Percentiles rank a stretch among this genome's conserved stretches.
phyloP scores from a whole-genome alignment of 2,113 vertebrate species.

The Cettia cetti region DNA sequence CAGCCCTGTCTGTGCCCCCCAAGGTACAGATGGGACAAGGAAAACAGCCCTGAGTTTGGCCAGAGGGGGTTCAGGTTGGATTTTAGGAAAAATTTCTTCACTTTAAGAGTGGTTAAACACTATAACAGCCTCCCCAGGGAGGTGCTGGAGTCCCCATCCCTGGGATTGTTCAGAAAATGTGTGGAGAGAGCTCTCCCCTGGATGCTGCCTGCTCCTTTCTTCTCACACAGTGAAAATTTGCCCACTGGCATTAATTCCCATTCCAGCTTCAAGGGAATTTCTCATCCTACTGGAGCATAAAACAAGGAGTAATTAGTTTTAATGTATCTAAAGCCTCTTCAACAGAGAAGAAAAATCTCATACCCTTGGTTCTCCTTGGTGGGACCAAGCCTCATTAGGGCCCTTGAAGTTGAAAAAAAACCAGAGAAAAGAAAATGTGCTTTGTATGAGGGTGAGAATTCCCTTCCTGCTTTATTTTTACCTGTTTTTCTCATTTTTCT shows the following conservation, averaged over 20 bases:
- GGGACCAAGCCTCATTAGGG: not conserved
- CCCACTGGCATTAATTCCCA: not conserved
- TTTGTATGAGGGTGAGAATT: not conserved
- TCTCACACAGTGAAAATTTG: not conserved
- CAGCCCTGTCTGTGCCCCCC: not conserved
- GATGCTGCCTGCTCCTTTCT: not conserved
- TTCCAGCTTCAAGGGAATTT: not conserved
- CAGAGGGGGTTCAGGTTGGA: not conserved
- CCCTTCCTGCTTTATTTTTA: not conserved
- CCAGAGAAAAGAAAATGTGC: not conserved
- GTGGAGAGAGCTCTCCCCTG: not conserved
- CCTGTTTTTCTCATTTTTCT: not conserved
- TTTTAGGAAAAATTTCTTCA: not conserved
- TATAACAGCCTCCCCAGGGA: not conserved
- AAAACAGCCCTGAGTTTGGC: not conserved
- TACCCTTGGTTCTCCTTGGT: conserved; percentile 55
- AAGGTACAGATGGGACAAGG: not conserved
- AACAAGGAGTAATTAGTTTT: conserved; percentile 36
- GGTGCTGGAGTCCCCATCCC: not conserved
- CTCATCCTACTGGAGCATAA: conserved; percentile 45
- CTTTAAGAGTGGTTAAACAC: not conserved
- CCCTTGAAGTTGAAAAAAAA: not conserved
- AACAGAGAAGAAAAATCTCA: not conserved
- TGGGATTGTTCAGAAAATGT: not conserved
- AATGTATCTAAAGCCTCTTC: conserved; percentile 4